Evolutionary conservation across 1,140 invertebrate genomes (phyloP), one percentile per base, ranked within the genome.

Genomic region (Hycleus phaleratus): DNA sequence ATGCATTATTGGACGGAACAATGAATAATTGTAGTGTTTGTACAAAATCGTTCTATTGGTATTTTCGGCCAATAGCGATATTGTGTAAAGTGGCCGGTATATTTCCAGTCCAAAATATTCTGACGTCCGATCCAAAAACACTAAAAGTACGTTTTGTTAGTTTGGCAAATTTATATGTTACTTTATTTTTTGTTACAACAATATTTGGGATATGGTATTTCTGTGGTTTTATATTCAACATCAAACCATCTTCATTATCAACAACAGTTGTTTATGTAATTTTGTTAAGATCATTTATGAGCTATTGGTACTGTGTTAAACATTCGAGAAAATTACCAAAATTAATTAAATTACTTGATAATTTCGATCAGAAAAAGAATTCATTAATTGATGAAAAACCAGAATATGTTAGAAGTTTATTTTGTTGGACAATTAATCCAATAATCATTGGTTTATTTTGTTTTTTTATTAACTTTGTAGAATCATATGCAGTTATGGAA

Each of bases 81-180:
- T 18, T 61, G 8, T 45, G 57, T 11, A 59, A 59, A 47, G 8
- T 58, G 32, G 26, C 54, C 24, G 63, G 63, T n/a, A 45, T 56
- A 18, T 62, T 59, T 25, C 60, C 63, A 2, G 26, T 65, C 4
- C 32, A 60, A 38, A 62, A 65, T 47, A 45, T 60, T 7, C 25
- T 50, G 3, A 38, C 6, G 7, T 11, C 8, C 2, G 43, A 65
- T 45, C 58, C 60, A 0, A 38, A 51, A 5, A 26, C 54, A 0
- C 50, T 65, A 3, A 18, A 40, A 9, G 58, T 47, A 9, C 45
- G 32, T 24, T 38, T 45, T 10, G 46, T 40, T 4, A 64, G 60
- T 38, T 48, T 63, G 10, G 52, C 32, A 8, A 44, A 46, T 9
- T 25, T 60, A 8, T 63, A 63, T 46, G 48, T 39, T 24, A 25